These are phyloP conservation scores for Pristionchus maxplancki DNA, from an alignment of 2,888 invertebrate genomes.

Conservation along the genomic window DNA sequence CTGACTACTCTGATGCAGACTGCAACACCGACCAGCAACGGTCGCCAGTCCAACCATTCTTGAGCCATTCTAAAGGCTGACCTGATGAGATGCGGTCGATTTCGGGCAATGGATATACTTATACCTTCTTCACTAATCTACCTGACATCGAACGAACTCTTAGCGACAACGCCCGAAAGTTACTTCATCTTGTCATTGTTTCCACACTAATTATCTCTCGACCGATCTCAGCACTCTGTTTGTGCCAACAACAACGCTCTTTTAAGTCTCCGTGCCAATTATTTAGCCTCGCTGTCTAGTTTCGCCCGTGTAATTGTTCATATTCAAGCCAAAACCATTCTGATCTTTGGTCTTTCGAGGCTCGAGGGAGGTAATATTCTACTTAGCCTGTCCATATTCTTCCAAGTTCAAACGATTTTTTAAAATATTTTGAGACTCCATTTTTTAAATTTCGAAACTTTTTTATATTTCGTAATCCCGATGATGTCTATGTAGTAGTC, in stretches of 20 bases:
- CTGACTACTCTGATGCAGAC: slow-evolving; percentile 57
- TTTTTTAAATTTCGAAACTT: not conserved
- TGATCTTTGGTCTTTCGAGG: slow-evolving; percentile 41
- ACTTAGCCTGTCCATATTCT: not conserved
- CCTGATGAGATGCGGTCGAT: not conserved
- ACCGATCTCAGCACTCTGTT: slow-evolving; percentile 9
- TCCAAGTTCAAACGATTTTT: not conserved
- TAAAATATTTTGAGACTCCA: no score
- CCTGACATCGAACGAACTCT: not conserved
- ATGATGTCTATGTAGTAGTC: slow-evolving; percentile 20
- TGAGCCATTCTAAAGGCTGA: not conserved
- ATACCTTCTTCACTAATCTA: not conserved
- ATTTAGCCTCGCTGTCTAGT: slow-evolving; percentile 13
- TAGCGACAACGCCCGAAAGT: not conserved
- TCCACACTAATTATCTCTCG: not conserved
- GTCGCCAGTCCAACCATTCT: slow-evolving; percentile 39
- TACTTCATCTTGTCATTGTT: not conserved
- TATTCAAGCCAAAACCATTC: not conserved
- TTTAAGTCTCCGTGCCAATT: not conserved
- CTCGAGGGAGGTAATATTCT: not conserved
- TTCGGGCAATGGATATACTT: not conserved
- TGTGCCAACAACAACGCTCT: slow-evolving; percentile 42
- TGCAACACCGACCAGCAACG: slow-evolving; percentile 60
- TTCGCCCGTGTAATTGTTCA: slow-evolving; percentile 10
- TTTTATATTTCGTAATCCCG: not conserved